Base-by-base conservation (phyloP, 2,888 invertebrate genomes). In the Pherbina coryleti region DNA sequence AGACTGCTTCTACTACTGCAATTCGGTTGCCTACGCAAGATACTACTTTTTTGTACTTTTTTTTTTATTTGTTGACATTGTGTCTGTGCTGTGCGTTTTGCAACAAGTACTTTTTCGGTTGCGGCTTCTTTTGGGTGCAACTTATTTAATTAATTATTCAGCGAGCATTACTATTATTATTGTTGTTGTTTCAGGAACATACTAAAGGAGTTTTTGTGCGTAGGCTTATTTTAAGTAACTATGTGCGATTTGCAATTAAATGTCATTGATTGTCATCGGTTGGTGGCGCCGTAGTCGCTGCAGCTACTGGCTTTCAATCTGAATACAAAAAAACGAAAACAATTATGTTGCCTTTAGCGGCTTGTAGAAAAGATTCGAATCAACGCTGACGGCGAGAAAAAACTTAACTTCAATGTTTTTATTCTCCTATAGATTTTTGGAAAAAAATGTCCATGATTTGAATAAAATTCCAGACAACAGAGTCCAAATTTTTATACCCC, bases 161-260 rank as follows among this genome's bases (percentile, higher is more conserved):
- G 34, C 9, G 34, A 8, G 34, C 31, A 19, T 66, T 1, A 22
- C 19, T 51, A 34, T 60, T 62, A 25, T 62, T 44, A 19, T 44
- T 37, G 9, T 28, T 37, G 5, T 73, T 62, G 37, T 62, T 31
- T 19, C 5, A 55, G 9, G 0, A 9, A 19, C 19, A 55, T n/a
- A 19, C n/a, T 19, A 22, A 19, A n/a, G 19, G 55, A 19, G 9
- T 22, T 34, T 34, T n/a, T 34, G 17, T 17, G n/a, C 64, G 31
- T 28, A 31, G 64, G 64, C 7, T 66, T 55, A 34, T 14, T 17
- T 28, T 28, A n/a, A 28, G 64, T 37, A 66, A 60, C 5, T 34
- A 66, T 34, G 31, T 66, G 37, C 31, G 64, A 37, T 34, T 66
- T 66, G 31, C 64, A 66, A 66, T 66, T 66, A 37, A 66, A 64